These are phyloP conservation scores for Anableps anableps DNA, from an alignment of 2,797 vertebrate species.

Conservation along the genomic window DNA sequence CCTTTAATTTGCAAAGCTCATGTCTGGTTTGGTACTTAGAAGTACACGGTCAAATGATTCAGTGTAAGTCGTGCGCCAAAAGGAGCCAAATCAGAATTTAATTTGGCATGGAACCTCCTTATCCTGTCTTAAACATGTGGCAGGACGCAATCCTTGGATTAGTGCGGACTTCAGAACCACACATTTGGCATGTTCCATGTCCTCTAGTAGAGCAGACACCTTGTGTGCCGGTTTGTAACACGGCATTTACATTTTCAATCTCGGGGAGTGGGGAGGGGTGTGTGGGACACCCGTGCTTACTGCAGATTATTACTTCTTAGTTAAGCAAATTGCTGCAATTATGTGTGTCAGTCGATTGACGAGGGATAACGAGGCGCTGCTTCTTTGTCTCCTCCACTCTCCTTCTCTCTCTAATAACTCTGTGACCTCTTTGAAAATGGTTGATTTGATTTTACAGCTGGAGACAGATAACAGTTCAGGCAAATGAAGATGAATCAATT, in stretches of 20 bases:
- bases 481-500: slow-evolving; percentile 23
- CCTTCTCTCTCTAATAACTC: slow-evolving; percentile 18
- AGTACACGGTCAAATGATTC: slow-evolving; percentile 79
- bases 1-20: slow-evolving; percentile 80
- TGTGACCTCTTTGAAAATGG: slow-evolving; percentile 25
- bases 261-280: not conserved
- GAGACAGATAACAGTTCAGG: slow-evolving; percentile 13
- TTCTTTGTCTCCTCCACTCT: slow-evolving; percentile 32
- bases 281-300: slow-evolving; percentile 44
- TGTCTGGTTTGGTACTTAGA: slow-evolving; percentile 80
- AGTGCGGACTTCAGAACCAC: slow-evolving; percentile 71
- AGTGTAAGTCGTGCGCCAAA: slow-evolving; percentile 68
- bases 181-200: slow-evolving; percentile 67
- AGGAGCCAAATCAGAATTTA: slow-evolving; percentile 79
- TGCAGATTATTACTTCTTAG: slow-evolving; percentile 71
- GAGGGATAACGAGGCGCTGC: slow-evolving; percentile 35
- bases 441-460: slow-evolving; percentile 32
- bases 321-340: slow-evolving; percentile 74
- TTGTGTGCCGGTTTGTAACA: slow-evolving; percentile 59
- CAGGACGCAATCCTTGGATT: slow-evolving; percentile 81
- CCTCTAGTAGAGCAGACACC: slow-evolving; percentile 68
- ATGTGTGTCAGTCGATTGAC: slow-evolving; percentile 63
- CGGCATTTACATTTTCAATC: slow-evolving; percentile 74
- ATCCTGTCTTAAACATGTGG: slow-evolving; percentile 78
- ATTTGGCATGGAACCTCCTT: slow-evolving; percentile 76